These are phyloP conservation scores for Nycticorax nycticorax DNA, from an alignment of 2,113 vertebrate genomes.

Conservation along the genomic window DNA sequence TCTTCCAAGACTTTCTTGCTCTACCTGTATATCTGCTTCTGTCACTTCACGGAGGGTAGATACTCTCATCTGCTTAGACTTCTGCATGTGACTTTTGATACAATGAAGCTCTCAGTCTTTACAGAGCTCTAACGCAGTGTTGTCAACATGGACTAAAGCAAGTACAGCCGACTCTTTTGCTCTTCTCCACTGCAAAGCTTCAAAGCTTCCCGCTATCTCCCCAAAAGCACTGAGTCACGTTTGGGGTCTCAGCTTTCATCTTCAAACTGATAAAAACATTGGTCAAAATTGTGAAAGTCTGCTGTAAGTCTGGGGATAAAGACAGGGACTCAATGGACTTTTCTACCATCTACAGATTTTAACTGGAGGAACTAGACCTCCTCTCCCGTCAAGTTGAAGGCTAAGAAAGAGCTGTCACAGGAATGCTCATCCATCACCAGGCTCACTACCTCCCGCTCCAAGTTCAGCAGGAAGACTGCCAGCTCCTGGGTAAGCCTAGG, in stretches of 20 bases:
- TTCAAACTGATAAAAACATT: neutral
- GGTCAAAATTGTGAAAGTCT: neutral
- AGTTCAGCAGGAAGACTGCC: neutral
- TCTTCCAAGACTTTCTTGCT: neutral
- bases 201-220: neutral
- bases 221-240: neutral
- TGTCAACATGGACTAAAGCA: neutral
- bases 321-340: neutral
- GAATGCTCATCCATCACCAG: neutral
- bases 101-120: neutral
- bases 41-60: neutral
- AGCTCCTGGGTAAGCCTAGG: neutral
- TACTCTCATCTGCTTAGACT: neutral
- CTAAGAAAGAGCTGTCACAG: neutral
- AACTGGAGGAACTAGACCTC: neutral
- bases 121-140: neutral
- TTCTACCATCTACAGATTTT: neutral
- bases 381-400: neutral
- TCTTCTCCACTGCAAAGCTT: neutral
- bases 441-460: neutral
- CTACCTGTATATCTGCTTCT: neutral
- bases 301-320: neutral
- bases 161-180: neutral
- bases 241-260: neutral
- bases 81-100: neutral